Evolutionary conservation across 2,888 invertebrate species (phyloP).

Genomic region (Conops quadrifasciatus): DNA sequence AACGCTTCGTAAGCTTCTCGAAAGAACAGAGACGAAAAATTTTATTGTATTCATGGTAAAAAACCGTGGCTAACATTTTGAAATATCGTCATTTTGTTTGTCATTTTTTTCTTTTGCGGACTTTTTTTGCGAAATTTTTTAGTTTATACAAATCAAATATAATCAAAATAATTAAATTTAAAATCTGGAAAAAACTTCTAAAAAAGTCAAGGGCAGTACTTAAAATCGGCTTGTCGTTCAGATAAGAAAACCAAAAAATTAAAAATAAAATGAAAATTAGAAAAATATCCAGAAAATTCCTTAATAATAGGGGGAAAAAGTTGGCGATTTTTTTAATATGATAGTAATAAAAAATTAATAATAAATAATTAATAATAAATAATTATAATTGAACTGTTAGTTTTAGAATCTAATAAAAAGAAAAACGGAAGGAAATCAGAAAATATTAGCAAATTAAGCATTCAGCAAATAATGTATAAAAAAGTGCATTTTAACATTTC

Average conservation of each 20-base stretch:
- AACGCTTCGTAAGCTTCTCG: too few relatives aligned
- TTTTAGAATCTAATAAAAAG: not conserved
- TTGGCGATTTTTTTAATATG: too few relatives aligned
- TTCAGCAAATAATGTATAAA: not conserved
- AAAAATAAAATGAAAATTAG: not conserved
- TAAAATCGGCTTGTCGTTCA: not conserved
- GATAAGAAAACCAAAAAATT: too few relatives aligned
- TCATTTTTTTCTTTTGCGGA: too few relatives aligned
- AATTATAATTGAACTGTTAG: not conserved
- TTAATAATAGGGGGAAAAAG: too few relatives aligned
- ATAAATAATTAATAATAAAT: not conserved
- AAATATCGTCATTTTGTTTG: too few relatives aligned
- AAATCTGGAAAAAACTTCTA: not conserved
- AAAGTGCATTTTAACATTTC: constrained; percentile 14
- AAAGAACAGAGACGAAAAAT: too few relatives aligned
- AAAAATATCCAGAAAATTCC: too few relatives aligned
- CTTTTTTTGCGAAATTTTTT: too few relatives aligned
- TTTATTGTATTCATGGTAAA: too few relatives aligned
- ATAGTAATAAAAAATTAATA: too few relatives aligned
- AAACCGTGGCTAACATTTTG: too few relatives aligned
- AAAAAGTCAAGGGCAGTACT: not conserved
- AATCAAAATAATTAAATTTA: not conserved
- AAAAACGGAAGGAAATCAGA: not conserved
- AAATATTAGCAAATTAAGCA: not conserved
- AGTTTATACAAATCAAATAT: not conserved